Conservation (phyloP, 2,797 vertebrate genomes). For the Melanotaenia boesemani region DNA sequence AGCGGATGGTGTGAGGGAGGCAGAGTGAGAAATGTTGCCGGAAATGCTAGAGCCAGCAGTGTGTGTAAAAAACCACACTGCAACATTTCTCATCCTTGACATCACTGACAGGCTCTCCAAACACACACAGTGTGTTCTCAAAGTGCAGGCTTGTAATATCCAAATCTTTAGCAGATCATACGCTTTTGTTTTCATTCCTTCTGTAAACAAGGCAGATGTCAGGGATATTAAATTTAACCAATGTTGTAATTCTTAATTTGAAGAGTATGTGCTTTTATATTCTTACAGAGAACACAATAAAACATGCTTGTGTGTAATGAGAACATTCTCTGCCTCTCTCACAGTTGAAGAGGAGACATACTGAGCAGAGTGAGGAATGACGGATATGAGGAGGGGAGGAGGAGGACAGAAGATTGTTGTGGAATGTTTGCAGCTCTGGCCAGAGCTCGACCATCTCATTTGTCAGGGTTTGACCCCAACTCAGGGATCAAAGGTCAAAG, state of each 20-base stretch:
- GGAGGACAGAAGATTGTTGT: constrained; percentile 75
- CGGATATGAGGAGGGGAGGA: constrained; percentile 54
- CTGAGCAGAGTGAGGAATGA: constrained; percentile 62
- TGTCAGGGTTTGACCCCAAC: constrained; percentile 77
- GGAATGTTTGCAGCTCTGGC: constrained; percentile 80
- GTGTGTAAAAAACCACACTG: constrained; percentile 77
- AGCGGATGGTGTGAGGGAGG: constrained; percentile 76
- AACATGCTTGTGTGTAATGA: constrained; percentile 55
- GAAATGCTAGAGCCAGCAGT: constrained; percentile 79
- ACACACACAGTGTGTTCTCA: constrained; percentile 65
- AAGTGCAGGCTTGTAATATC: constrained; percentile 62
- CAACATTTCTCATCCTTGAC: constrained; percentile 81
- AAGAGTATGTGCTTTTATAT: constrained; percentile 43
- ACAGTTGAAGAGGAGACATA: constrained; percentile 33
- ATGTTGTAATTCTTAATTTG: constrained; percentile 54
- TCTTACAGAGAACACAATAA: constrained; percentile 49
- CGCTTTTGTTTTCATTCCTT: constrained; percentile 50
- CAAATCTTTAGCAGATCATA: constrained; percentile 58
- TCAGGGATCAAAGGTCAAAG: constrained; percentile 70
- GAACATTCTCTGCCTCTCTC: constrained; percentile 54
- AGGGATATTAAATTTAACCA: constrained; percentile 46
- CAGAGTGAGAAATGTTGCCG: constrained; percentile 80
- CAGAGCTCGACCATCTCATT: constrained; percentile 75
- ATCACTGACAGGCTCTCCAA: constrained; percentile 75
- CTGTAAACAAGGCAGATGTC: constrained; percentile 54